Percentiles rank a stretch among this genome's conserved stretches.
These are phyloP conservation scores for Murina feae DNA, from an alignment of 2,113 vertebrate genomes.

Conservation along the genomic window DNA sequence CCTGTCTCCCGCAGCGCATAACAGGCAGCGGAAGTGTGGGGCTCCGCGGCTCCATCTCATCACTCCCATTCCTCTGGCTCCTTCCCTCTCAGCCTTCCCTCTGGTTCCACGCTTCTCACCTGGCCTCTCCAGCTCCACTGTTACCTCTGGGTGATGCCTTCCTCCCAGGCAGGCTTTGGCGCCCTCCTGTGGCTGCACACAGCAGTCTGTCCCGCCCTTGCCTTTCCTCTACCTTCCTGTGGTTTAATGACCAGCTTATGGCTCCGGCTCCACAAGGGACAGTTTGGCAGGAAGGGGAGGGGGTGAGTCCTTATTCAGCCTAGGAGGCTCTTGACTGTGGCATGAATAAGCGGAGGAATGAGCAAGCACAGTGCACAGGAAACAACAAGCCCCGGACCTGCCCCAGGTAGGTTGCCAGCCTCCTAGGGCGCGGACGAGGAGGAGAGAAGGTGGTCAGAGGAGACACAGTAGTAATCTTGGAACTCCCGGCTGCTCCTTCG, in stretches of 20 bases:
- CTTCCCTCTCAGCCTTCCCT: background rate
- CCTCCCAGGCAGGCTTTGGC: background rate
- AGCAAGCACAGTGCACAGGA: background rate
- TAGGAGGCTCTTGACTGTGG: background rate
- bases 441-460: conserved; percentile 33
- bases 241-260: background rate
- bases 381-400: background rate
- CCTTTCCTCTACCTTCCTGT: fast-evolving
- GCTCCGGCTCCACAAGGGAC: background rate
- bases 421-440: background rate
- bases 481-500: background rate
- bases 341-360: background rate
- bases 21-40: background rate
- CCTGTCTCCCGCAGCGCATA: background rate
- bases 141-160: background rate
- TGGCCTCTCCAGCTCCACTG: background rate
- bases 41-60: fast-evolving
- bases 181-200: background rate
- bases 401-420: background rate
- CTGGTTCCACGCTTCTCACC: no score
- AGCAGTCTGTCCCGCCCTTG: fast-evolving
- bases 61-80: background rate
- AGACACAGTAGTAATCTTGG: background rate
- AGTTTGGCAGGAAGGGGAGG: background rate
- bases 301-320: background rate